Conservation (phyloP, 2,888 invertebrate species). For the Pedicia rivosa region DNA sequence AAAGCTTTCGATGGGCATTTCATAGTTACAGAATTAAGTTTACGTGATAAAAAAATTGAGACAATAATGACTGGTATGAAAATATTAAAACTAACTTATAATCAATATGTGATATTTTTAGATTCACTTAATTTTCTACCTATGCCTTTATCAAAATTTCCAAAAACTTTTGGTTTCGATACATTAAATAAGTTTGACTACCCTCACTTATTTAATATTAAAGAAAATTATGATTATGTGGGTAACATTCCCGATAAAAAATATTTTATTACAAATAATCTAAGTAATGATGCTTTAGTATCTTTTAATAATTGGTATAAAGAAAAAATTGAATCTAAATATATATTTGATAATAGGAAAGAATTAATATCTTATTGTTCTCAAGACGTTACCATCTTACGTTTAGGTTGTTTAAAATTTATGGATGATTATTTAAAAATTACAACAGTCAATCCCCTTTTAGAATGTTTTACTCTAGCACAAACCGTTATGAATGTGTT, state of each 20-base stretch:
- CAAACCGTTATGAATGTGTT: background rate
- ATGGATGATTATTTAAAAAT: background rate
- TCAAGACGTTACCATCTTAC: background rate
- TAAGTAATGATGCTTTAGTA: constrained; percentile 6
- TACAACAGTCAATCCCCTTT: background rate
- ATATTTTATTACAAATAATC: constrained; percentile 11
- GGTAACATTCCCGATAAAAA: constrained; percentile 13
- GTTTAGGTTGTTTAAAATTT: background rate
- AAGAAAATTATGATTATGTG: constrained; percentile 15
- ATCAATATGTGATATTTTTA: background rate
- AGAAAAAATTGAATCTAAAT: background rate
- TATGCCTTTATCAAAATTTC: constrained; percentile 11
- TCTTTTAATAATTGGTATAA: background rate
- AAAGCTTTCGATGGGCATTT: background rate
- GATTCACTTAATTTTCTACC: constrained; percentile 11
- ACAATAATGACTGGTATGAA: background rate
- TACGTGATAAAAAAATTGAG: background rate
- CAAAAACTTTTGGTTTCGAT: constrained; percentile 13
- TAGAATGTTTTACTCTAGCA: background rate
- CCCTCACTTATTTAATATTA: constrained; percentile 15
- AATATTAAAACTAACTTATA: background rate
- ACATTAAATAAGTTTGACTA: constrained; percentile 13
- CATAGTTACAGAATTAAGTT: background rate
- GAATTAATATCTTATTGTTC: background rate
- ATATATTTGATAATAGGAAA: background rate